Evolutionary conservation across 2,113 vertebrate genomes (phyloP).

Genomic region (Chascanopsetta lugubris): DNA sequence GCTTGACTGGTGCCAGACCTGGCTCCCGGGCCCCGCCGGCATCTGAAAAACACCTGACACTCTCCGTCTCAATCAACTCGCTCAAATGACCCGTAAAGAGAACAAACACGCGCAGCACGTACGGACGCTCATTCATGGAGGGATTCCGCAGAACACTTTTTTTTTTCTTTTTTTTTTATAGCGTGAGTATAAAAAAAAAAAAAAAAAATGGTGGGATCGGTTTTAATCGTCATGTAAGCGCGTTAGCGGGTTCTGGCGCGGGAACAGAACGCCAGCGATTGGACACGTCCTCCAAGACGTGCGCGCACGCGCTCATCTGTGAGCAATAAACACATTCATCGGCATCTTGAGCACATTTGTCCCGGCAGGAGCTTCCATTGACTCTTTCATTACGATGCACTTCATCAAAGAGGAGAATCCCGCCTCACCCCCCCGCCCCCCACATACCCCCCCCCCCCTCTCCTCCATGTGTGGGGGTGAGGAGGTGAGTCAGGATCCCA

Average conservation of each 20-base stretch:
- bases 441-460: not conserved
- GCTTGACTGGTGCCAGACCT: constrained; percentile 18
- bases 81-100: not conserved
- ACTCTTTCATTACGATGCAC: constrained; percentile 27
- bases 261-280: not conserved
- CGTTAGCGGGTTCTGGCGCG: not conserved
- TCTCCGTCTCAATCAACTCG: not conserved
- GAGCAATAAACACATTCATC: constrained; percentile 17
- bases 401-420: constrained; percentile 13
- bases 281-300: not conserved
- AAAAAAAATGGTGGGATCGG: not conserved
- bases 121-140: constrained; percentile 9
- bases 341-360: not conserved
- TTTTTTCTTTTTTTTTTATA: not conserved
- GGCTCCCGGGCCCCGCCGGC: not conserved
- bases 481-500: constrained; percentile 17
- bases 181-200: not conserved
- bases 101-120: not conserved
- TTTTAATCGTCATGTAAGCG: constrained; percentile 4
- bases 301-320: not conserved
- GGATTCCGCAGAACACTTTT: not conserved
- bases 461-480: constrained; percentile 23
- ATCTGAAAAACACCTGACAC: constrained; percentile 3
- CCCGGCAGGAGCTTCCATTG: constrained; percentile 21
- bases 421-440: not conserved